Evolutionary conservation across 2,797 vertebrate species (phyloP), one percentile per base, ranked within the genome.

Genomic region (Anguilla megastoma): DNA sequence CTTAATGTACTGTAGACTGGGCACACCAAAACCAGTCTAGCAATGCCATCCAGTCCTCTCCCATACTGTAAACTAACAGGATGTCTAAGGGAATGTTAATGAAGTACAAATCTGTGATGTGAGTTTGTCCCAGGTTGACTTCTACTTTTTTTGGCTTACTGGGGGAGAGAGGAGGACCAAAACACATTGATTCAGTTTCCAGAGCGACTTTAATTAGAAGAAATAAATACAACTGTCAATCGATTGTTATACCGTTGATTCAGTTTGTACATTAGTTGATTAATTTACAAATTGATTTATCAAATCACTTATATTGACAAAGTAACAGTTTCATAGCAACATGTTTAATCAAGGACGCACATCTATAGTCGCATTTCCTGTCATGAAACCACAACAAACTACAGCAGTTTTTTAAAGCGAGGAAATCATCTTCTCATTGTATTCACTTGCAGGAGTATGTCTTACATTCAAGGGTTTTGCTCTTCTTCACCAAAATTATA

Each of bases 11-110:
- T 69, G n/a, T 9, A 27, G 63, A 69, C 63, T 69, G 58, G 21
- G 16, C 16, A 41, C 50, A 41, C 60, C 41, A 71, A 24, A 74
- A 79, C 88, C 50, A 36, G 36, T 36, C 36, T 36, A 36, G 36
- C 36, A 14, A 45, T 33, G 54, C 54, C 30, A 33, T 56, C 1
- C 33, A 24, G 21, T n/a, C 58, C 36, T 48, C 58, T n/a, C 60
- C 8, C 58, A 0, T 8, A 3, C 30, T 86, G 86, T 10, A 89
- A 48, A 56, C 52, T 85, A 85, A 87, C 86, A 89, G 79, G 74
- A 79, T 79, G 16, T 21, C 74, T 21, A 4, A 41, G 16, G 33
- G 74, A 41, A 41, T 45, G 12, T 24, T 21, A 79, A 24, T 45
- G 27, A 36, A 74, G 14, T 45, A 45, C 18, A 41, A 45, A 12